phyloP scores from a whole-genome alignment of 2,113 vertebrate genomes.

The Coregonus clupeaformis region DNA sequence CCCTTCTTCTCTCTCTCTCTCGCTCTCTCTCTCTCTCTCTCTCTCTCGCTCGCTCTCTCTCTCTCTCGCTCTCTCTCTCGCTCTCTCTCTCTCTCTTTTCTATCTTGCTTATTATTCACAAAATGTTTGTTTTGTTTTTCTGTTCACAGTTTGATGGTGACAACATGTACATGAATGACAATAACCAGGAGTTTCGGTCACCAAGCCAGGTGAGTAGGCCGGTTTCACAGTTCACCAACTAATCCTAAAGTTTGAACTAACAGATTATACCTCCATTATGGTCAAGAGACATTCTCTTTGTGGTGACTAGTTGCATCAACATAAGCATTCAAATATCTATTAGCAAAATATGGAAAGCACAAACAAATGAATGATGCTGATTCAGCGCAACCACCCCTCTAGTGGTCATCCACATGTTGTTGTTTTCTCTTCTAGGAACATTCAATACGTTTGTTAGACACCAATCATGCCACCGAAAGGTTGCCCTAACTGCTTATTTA shows the following conservation, averaged over 20 bases:
- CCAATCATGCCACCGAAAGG: background rate
- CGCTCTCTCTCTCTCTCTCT: background rate
- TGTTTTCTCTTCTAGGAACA: too few relatives aligned
- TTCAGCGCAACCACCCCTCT: too few relatives aligned
- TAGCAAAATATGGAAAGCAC: too few relatives aligned
- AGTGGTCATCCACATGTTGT: too few relatives aligned
- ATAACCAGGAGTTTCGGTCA: conserved; percentile 89
- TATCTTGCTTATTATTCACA: conserved; percentile 17
- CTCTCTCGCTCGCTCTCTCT: background rate
- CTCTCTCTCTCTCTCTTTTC: background rate
- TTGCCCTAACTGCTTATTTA: background rate
- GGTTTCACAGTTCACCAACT: too few relatives aligned
- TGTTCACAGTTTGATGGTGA: conserved; percentile 95
- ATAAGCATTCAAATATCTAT: too few relatives aligned
- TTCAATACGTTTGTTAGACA: background rate
- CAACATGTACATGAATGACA: conserved; percentile 96
- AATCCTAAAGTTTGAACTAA: too few relatives aligned
- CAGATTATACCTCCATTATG: too few relatives aligned
- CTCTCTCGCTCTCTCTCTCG: background rate
- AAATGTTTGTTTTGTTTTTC: conserved; percentile 46
- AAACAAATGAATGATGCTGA: too few relatives aligned
- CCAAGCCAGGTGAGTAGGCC: conserved; percentile 84
- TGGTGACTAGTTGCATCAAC: too few relatives aligned
- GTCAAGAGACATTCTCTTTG: too few relatives aligned
- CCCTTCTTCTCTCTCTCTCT: conserved; percentile 5